phyloP scores from a whole-genome alignment of 2,113 vertebrate species.

The Apistogramma diplotaenia region DNA sequence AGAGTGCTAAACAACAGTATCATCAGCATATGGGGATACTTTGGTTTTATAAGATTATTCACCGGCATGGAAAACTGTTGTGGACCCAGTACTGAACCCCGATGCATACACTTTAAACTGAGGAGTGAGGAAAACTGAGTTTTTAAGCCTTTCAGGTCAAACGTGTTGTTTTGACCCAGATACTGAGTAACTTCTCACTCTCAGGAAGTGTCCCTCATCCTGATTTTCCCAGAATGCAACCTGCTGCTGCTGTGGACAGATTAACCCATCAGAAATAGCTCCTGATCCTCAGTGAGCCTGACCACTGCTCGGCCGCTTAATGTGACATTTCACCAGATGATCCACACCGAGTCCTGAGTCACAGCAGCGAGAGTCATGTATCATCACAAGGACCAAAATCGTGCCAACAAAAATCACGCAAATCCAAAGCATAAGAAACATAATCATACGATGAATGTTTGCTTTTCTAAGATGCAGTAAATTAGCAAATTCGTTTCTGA shows the following conservation, averaged over 20 bases:
- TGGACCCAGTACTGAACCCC: neutral
- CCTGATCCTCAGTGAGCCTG: conserved; percentile 51
- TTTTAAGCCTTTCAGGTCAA: conserved; percentile 35
- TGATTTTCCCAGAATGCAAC: conserved; percentile 58
- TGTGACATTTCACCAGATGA: neutral
- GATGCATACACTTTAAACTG: neutral
- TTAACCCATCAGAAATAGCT: conserved; percentile 60
- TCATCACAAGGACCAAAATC: neutral
- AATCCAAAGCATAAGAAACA: neutral
- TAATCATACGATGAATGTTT: too few relatives aligned
- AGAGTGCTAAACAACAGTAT: neutral
- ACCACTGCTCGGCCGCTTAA: conserved; percentile 16
- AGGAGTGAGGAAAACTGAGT: neutral
- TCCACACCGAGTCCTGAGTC: neutral
- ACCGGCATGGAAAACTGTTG: neutral
- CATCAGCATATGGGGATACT: neutral
- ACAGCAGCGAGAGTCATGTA: neutral
- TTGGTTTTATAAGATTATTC: neutral
- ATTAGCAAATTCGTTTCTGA: neutral
- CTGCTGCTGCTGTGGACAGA: conserved; percentile 22
- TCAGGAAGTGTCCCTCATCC: conserved; percentile 7
- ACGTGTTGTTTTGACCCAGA: conserved; percentile 61
- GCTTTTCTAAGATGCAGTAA: neutral
- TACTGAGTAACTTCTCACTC: conserved; percentile 5
- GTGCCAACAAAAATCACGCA: neutral